Evolutionary conservation across 2,113 vertebrate species (phyloP).

Genomic region (Sceloporus tristichus): DNA sequence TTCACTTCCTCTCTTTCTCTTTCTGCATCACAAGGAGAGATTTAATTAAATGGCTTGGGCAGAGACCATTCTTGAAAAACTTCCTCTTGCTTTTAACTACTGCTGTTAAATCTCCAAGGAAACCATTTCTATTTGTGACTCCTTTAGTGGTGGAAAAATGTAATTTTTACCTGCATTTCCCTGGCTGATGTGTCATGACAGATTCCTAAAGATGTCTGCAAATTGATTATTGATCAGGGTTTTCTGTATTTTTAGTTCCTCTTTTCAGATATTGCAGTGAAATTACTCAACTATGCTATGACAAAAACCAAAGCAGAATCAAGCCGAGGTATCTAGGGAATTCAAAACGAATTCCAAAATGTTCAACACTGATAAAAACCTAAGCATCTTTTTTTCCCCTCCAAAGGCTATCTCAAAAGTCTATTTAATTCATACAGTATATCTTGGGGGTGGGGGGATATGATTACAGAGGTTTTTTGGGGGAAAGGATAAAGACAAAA

Average conservation of each 20-base stretch:
- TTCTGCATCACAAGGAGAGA: conserved; percentile 9
- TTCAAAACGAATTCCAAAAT: background rate
- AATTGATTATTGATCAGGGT: conserved; percentile 78
- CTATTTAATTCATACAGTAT: background rate
- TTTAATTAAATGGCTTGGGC: conserved; percentile 56
- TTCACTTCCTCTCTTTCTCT: background rate
- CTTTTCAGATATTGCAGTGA: conserved; percentile 69
- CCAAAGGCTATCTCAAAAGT: background rate
- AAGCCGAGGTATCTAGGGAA: background rate
- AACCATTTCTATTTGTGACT: conserved; percentile 79
- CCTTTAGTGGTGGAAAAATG: conserved; percentile 68
- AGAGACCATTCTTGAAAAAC: conserved; percentile 47
- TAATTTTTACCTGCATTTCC: conserved; percentile 80
- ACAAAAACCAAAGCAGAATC: conserved; percentile 29
- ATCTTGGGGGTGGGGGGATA: background rate
- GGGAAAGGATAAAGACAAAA: background rate
- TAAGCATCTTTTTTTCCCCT: background rate
- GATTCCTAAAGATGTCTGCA: conserved; percentile 71
- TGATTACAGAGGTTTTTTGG: no score
- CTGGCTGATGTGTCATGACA: conserved; percentile 80
- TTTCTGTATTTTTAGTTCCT: conserved; percentile 76
- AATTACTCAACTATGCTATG: conserved; percentile 66
- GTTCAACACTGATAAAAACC: background rate
- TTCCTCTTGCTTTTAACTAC: conserved; percentile 58
- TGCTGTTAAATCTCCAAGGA: conserved; percentile 77